Conservation (phyloP, 2,797 vertebrate genomes). For the Anguilla obscura region DNA sequence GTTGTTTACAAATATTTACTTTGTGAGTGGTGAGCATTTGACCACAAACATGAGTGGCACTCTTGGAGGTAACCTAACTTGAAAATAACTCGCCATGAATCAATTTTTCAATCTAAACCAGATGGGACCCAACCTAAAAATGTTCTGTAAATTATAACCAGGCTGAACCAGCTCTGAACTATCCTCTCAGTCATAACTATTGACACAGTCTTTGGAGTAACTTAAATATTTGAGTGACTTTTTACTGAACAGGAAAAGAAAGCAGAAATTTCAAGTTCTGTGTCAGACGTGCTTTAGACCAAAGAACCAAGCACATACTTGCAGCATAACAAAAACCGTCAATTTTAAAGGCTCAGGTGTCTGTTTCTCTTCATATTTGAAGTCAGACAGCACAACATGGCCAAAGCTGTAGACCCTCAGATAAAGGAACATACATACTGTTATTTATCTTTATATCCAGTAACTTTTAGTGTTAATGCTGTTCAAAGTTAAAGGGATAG, state of each 20-base stretch:
- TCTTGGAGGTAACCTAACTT: not conserved
- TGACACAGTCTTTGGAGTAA: not conserved
- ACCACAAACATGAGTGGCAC: not conserved
- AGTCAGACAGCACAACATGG: not conserved
- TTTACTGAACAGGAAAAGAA: not conserved
- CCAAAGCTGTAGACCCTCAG: not conserved
- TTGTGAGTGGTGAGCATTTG: not conserved
- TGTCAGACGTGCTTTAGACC: not conserved
- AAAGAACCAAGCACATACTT: not conserved
- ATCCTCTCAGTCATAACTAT: not conserved
- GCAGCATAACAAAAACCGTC: not conserved
- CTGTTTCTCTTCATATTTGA: not conserved
- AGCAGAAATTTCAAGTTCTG: not conserved
- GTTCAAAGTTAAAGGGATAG: no score
- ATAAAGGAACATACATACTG: not conserved
- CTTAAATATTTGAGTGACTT: not conserved
- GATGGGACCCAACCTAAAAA: not conserved
- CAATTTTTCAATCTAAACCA: not conserved
- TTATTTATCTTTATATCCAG: no score
- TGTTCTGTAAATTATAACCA: slow-evolving; percentile 6
- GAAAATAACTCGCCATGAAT: not conserved
- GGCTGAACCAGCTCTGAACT: not conserved
- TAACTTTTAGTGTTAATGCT: no score
- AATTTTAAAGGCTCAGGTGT: not conserved
- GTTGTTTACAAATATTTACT: not conserved